Conservation (phyloP, 1,140 invertebrate species). For the Stegodyphus dumicola region DNA sequence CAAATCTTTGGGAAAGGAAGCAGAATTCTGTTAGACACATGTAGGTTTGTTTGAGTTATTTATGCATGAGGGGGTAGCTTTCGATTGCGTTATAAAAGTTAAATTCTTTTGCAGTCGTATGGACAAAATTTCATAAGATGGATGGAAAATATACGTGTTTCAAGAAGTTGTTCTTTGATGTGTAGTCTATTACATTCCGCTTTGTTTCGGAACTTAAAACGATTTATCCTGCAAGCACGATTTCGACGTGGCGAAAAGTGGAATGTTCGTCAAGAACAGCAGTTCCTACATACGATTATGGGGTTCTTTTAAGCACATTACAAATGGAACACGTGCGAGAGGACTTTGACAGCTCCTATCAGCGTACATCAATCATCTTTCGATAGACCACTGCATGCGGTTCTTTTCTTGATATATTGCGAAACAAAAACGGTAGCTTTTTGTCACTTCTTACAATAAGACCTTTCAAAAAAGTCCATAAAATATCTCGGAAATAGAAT, state of each 20-base stretch:
- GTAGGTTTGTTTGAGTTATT: too few species aligned
- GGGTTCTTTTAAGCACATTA: not conserved
- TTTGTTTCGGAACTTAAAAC: too few species aligned
- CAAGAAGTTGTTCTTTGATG: not conserved
- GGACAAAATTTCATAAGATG: slow-evolving; percentile 42
- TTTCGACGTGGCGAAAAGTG: too few species aligned
- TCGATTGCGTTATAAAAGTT: not conserved
- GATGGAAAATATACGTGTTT: slow-evolving; percentile 33
- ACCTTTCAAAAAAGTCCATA: not conserved
- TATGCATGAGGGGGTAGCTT: too few species aligned
- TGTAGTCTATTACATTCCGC: too few species aligned
- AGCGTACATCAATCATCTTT: slow-evolving; percentile 39
- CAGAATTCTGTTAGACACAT: too few species aligned
- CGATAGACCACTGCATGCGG: slow-evolving; percentile 3
- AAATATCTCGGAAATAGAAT: not conserved
- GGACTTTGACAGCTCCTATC: slow-evolving; percentile 25
- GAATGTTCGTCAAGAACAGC: too few species aligned
- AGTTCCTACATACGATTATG: not conserved
- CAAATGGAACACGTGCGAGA: not conserved
- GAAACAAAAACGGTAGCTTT: not conserved
- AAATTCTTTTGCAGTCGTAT: slow-evolving; percentile 50
- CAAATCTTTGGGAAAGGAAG: too few species aligned
- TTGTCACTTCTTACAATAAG: not conserved
- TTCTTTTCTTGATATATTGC: slow-evolving; percentile 29
- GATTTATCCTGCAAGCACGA: too few species aligned